Percentiles rank a stretch among this genome's conserved stretches.
Evolutionary conservation across 1,140 invertebrate genomes (phyloP).

Genomic region (Episyrphus balteatus): DNA sequence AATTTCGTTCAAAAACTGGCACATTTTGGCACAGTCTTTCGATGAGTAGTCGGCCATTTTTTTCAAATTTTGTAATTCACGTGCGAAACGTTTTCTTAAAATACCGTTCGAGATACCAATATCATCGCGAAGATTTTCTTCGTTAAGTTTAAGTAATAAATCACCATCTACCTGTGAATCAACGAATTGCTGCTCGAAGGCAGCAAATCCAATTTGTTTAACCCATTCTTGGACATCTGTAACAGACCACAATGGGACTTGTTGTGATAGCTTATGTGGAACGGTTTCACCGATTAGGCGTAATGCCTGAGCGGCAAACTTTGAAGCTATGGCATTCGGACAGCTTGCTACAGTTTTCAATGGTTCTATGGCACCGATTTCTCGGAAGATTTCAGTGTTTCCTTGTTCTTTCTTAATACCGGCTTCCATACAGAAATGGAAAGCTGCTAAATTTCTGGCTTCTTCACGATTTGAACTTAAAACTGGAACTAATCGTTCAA

Average conservation of each 20-base stretch:
- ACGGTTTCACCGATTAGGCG: slow-evolving; percentile 92
- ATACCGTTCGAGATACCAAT: slow-evolving; percentile 92
- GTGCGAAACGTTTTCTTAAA: slow-evolving; percentile 79
- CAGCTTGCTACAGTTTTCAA: slow-evolving; percentile 94
- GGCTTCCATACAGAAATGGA: slow-evolving; percentile 99
- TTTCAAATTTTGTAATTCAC: slow-evolving; percentile 90
- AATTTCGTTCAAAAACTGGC: slow-evolving; percentile 78
- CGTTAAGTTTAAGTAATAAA: slow-evolving; percentile 82
- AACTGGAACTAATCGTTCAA: slow-evolving; percentile 87
- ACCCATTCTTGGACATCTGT: slow-evolving; percentile 98
- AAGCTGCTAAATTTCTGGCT: slow-evolving; percentile 91
- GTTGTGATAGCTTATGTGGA: slow-evolving; percentile 93
- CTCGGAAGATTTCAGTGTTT: slow-evolving; percentile 85
- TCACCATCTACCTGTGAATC: slow-evolving; percentile 96
- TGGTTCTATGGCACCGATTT: slow-evolving; percentile 91
- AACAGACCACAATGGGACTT: slow-evolving; percentile 93
- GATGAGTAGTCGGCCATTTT: slow-evolving; percentile 96
- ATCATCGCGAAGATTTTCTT: slow-evolving; percentile 84
- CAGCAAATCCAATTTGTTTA: slow-evolving; percentile 89
- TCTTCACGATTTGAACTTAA: slow-evolving; percentile 91
- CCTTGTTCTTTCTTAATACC: slow-evolving; percentile 95
- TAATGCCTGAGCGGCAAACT: slow-evolving; percentile 92
- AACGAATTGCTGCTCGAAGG: slow-evolving; percentile 72
- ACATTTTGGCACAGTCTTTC: slow-evolving; percentile 81
- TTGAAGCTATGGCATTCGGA: slow-evolving; percentile 94